Evolutionary conservation across 2,888 invertebrate species (phyloP), one percentile per base, ranked within the genome.

Genomic region (Notodonta dromedarius): DNA sequence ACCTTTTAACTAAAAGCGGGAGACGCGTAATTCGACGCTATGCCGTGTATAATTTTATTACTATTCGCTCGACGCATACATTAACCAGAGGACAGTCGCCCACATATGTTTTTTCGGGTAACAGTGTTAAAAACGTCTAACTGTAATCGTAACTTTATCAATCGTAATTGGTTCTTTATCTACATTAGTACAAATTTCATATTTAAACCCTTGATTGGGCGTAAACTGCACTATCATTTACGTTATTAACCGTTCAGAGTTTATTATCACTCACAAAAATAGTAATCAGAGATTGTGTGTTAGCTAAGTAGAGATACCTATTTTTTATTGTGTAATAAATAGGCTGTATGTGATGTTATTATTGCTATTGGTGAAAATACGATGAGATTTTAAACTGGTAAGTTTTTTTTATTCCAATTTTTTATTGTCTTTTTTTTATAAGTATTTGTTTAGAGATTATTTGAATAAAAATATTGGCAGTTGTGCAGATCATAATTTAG

Each of bases 1-100:
- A 94, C 94, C 94, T 94, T 94, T 94, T 94, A 94, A 94, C 93
- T 93, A 90, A 91, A 91, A 91, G 91, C 92, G 89, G 89, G 90
- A 92, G 88, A 87, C 87, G 90, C 91, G 93, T 93, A 93, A 93
- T 93, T 91, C 91, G 93, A 93, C 92, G 91, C 93, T 92, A 82
- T 86, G 87, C 85, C 85, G 87, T 90, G 89, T 91, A 90, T 93
- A 93, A 93, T 93, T 93, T 92, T 93, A 93, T 93, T 93, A 93
- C 90, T 85, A 86, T 84, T 88, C 85, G 85, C 79, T 80, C 85
- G 87, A 79, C 86, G 90, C 88, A 88, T 90, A 90, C 83, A 88
- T 90, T 89, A 88, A 65, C 63, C 62, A 57, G 75, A 71, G 66
- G 73, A 77, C 69, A 67, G 61, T 71, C 76, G 76, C 80, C 78